phyloP scores from a whole-genome alignment of 2,113 vertebrate genomes.

The Chlamydotis undulata region DNA sequence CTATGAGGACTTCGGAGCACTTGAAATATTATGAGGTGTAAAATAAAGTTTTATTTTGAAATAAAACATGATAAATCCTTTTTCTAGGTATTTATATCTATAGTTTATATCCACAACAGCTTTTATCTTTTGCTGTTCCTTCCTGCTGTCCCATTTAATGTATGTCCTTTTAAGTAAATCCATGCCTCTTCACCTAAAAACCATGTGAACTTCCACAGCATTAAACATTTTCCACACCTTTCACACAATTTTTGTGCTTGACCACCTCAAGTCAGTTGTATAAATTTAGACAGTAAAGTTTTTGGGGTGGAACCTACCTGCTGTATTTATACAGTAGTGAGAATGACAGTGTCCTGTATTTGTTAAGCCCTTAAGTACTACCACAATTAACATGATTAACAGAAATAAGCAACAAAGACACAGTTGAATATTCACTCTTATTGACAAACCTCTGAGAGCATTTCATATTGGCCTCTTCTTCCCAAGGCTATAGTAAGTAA shows the following conservation, averaged over 20 bases:
- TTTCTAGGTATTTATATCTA: not conserved
- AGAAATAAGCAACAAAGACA: not conserved
- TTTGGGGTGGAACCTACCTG: not conserved
- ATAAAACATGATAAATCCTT: not conserved
- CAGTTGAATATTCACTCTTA: not conserved
- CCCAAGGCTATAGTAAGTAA: conserved; percentile 96
- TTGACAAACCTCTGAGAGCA: conserved; percentile 92
- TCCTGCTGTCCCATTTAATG: not conserved
- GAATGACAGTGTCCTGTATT: not conserved
- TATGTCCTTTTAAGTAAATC: not conserved
- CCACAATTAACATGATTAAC: not conserved
- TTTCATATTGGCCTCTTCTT: conserved; percentile 97
- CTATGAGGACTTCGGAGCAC: not conserved
- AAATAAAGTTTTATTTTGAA: not conserved
- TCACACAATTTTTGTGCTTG: not conserved
- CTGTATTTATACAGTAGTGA: not conserved
- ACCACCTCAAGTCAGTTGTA: not conserved
- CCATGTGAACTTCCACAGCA: not conserved
- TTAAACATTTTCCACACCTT: not conserved
- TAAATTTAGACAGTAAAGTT: not conserved
- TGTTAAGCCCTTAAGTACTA: not conserved
- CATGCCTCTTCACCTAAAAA: not conserved
- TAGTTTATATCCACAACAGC: not conserved
- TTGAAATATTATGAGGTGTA: not conserved
- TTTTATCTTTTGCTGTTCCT: not conserved